Conservation (phyloP, 2,888 invertebrate genomes). For the Andrena hattorfiana region DNA sequence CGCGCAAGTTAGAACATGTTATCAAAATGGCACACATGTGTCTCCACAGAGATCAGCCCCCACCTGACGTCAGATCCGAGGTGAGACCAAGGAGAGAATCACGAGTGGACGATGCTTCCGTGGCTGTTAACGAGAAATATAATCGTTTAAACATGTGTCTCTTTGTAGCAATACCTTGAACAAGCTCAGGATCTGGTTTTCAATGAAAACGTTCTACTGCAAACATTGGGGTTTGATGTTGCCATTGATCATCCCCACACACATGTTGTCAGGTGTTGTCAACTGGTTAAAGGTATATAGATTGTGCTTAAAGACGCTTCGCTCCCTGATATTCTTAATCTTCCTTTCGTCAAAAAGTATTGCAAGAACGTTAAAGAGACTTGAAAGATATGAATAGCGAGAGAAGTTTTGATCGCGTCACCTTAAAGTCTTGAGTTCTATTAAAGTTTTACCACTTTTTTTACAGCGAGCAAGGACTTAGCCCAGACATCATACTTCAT, state of each 20-base stretch:
- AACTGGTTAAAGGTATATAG: constrained; percentile 95
- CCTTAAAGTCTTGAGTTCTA: neutral
- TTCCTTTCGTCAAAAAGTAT: constrained; percentile 15
- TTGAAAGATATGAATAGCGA: constrained; percentile 1
- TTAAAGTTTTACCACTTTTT: constrained; percentile 31
- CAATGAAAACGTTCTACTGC: constrained; percentile 98
- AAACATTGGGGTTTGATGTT: constrained; percentile 99
- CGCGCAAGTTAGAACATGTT: constrained; percentile 98
- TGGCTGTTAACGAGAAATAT: neutral
- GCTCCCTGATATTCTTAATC: neutral
- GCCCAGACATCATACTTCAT: constrained; percentile 99
- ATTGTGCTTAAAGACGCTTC: neutral
- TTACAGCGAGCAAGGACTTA: constrained; percentile 96
- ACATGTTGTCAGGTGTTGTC: constrained; percentile 98
- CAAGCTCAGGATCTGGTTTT: constrained; percentile 97
- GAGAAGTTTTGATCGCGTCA: neutral
- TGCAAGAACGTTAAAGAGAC: neutral
- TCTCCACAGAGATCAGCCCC: constrained; percentile 89
- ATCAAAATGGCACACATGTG: constrained; percentile 96
- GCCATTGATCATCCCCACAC: constrained; percentile 99
- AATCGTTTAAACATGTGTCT: neutral
- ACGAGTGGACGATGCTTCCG: neutral
- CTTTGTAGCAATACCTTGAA: constrained; percentile 87
- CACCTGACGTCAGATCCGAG: constrained; percentile 92
- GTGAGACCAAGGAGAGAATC: constrained; percentile 80